Base-by-base conservation (phyloP, 1,140 invertebrate species). In the Antheraea pernyi region DNA sequence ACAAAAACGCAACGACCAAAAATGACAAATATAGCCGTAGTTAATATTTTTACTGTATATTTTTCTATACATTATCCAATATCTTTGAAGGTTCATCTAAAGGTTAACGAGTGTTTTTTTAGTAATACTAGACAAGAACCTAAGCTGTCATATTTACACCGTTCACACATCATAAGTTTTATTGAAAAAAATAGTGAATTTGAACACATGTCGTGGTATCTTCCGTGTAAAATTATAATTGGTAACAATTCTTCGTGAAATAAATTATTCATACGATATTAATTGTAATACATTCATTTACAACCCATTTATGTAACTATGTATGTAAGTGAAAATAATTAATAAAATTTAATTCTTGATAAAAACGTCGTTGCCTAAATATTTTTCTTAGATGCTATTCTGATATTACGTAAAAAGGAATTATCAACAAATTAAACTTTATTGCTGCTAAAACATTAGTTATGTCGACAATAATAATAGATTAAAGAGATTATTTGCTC, bases 161-260 rank as follows among this genome's bases (percentile, higher is more conserved):
- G 7, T 53, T 53, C 46, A 13, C 46, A 53, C 46, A 6, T 53
- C 46, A 53, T 53, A 53, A 53, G 11, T 53, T 53, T 53, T 13
- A 53, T 53, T 6, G 46, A 53, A 53, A 53, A 53, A 53, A 53
- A 11, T n/a, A 53, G 11, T 53, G 16, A 53, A 16, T 53, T 11
- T 53, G 11, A 53, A 53, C 46, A 53, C 46, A 53, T 53, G 46
- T 53, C 46, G 46, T 53, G 16, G 46, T 53, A 16, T n/a, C 46
- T 53, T 53, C 46, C 46, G 46, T 53, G 46, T n/a, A 53, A 53
- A 7, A n/a, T 53, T 53, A 53, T n/a, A 53, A 53, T 53, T 53
- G 46, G 46, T 53, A 16, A 53, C 6, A 53, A 53, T 53, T 53
- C 46, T 16, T 53, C 16, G 46, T 53, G 10, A 53, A 53, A 53